Conservation (phyloP, 2,888 invertebrate genomes). For the Calliopum simillimum region DNA sequence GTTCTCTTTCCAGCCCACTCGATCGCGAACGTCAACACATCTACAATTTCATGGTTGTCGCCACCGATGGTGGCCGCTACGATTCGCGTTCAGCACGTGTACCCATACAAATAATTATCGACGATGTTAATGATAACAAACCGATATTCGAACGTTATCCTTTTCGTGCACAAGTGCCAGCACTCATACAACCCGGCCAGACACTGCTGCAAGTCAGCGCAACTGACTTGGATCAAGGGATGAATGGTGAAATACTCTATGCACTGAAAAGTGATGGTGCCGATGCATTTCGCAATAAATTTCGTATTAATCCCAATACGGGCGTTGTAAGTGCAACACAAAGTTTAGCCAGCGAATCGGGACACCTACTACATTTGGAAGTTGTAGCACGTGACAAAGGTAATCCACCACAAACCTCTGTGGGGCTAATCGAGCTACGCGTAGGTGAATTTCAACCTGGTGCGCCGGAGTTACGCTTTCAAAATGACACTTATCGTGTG, state of each 20-base stretch:
- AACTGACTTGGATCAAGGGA: conserved; percentile 85
- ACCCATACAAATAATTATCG: conserved; percentile 84
- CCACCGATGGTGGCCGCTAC: conserved; percentile 91
- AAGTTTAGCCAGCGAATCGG: conserved; percentile 83
- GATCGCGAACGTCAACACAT: conserved; percentile 86
- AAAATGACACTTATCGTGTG: conserved; percentile 84
- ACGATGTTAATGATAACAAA: conserved; percentile 93
- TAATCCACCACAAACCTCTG: conserved; percentile 82
- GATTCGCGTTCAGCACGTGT: conserved; percentile 86
- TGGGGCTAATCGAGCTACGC: conserved; percentile 86
- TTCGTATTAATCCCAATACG: conserved; percentile 86
- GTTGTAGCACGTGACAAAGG: conserved; percentile 92
- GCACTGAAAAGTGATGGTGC: conserved; percentile 70
- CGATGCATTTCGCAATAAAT: conserved; percentile 76
- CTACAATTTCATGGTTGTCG: conserved; percentile 90
- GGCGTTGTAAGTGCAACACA: conserved; percentile 87
- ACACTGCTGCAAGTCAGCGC: conserved; percentile 85
- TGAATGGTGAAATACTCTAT: conserved; percentile 83
- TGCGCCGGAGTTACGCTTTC: conserved; percentile 80
- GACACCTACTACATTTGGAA: conserved; percentile 83
- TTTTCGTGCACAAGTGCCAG: conserved; percentile 82
- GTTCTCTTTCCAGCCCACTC: conserved; percentile 74
- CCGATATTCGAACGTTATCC: conserved; percentile 91
- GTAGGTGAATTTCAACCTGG: conserved; percentile 81
- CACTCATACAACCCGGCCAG: conserved; percentile 84